A percentile compares a stretch with the other conserved stretches of the same genome.
phyloP scores from a whole-genome alignment of 2,888 invertebrate genomes.

The Tuberolachnus salignus region DNA sequence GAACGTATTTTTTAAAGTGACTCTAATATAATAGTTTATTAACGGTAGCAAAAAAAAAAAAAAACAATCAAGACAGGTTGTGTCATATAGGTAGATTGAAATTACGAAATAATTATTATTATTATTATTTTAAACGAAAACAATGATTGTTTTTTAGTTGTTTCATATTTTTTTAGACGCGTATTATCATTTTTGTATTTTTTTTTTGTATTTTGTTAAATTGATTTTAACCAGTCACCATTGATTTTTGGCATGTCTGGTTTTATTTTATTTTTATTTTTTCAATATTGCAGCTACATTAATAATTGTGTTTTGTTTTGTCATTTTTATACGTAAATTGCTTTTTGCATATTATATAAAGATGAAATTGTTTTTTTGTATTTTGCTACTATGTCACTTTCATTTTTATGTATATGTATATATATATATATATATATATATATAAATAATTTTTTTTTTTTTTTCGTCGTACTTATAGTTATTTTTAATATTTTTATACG shows the following conservation, averaged over 20 bases:
- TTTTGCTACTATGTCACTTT: slow-evolving; percentile 55
- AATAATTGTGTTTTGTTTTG: slow-evolving; percentile 47
- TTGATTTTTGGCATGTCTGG: slow-evolving; percentile 47
- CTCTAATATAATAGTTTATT: too few species aligned
- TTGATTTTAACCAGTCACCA: slow-evolving; percentile 48
- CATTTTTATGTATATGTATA: slow-evolving; percentile 16
- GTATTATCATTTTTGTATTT: slow-evolving; percentile 23
- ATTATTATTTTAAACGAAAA: not conserved
- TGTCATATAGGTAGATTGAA: too few species aligned
- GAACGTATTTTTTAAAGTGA: too few species aligned
- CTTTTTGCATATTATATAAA: slow-evolving; percentile 32
- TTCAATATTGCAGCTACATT: slow-evolving; percentile 31
- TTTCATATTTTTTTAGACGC: slow-evolving; percentile 10
- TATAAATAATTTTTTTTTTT: slow-evolving; percentile 44
- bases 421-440: too few species aligned
- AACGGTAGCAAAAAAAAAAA: too few species aligned
- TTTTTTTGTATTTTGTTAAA: slow-evolving; percentile 45
- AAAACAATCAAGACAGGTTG: too few species aligned
- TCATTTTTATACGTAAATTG: slow-evolving; percentile 33
- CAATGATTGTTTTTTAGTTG: slow-evolving; percentile 32
- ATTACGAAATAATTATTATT: too few species aligned
- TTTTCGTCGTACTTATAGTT: not conserved
- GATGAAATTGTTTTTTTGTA: slow-evolving; percentile 56
- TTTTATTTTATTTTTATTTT: slow-evolving; percentile 19
- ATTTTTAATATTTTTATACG: slow-evolving; percentile 13